Evolutionary conservation across 2,888 invertebrate species (phyloP).

Genomic region (Euzetes globulus): DNA sequence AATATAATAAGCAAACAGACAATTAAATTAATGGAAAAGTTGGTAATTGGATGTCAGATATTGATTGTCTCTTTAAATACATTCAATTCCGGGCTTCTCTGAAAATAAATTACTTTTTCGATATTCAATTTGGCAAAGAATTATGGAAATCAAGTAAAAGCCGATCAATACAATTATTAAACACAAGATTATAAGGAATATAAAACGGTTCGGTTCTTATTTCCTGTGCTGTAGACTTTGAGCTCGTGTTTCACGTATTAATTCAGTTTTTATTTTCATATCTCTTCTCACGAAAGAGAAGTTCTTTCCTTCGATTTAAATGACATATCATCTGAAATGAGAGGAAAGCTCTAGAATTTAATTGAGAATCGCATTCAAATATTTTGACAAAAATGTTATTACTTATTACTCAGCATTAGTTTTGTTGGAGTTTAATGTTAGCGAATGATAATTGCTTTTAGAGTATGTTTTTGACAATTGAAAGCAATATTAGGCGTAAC

Average conservation of each 20-base stretch:
- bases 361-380: not conserved
- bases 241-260: not conserved
- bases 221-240: not conserved
- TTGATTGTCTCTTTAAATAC: too few species aligned
- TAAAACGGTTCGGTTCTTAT: not conserved
- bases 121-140: too few species aligned
- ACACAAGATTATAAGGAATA: not conserved
- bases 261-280: not conserved
- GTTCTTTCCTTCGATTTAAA: not conserved
- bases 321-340: too few species aligned
- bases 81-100: too few species aligned
- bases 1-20: not conserved
- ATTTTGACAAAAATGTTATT: not conserved
- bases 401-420: not conserved
- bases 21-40: not conserved
- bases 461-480: constrained; percentile 14
- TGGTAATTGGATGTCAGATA: too few species aligned
- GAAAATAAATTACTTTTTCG: too few species aligned
- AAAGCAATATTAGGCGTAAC: not conserved
- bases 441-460: not conserved
- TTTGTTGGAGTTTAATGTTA: not conserved
- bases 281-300: not conserved
- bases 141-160: too few species aligned
- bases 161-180: too few species aligned
- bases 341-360: not conserved